Conservation (phyloP, 2,888 invertebrate genomes). For the Imbricaverruca yamaguchii region DNA sequence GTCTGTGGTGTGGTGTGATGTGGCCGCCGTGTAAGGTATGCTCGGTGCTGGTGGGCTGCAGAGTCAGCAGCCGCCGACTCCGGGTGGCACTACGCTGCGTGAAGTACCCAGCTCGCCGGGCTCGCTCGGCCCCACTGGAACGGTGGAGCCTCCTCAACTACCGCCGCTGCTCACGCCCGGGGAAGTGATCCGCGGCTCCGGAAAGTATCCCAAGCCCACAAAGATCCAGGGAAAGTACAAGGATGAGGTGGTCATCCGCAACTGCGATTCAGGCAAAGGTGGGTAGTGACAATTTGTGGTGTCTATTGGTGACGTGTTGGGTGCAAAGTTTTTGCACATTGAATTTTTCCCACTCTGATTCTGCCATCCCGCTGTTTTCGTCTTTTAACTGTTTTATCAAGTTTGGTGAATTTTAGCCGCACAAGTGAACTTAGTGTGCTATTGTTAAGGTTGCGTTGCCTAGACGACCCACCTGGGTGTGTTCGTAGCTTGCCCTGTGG, state of each 20-base stretch:
- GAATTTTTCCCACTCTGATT: too few relatives aligned
- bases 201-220: slow-evolving; percentile 79
- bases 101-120: not conserved
- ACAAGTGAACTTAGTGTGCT: too few relatives aligned
- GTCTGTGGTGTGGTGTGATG: too few relatives aligned
- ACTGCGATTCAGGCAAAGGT: slow-evolving; percentile 34
- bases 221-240: slow-evolving; percentile 88
- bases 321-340: too few relatives aligned
- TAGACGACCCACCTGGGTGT: too few relatives aligned
- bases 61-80: not conserved
- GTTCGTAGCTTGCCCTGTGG: too few relatives aligned
- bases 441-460: too few relatives aligned
- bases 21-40: not conserved
- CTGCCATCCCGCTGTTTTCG: too few relatives aligned
- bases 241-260: slow-evolving; percentile 78
- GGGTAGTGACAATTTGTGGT: not conserved
- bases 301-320: too few relatives aligned
- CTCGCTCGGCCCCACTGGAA: slow-evolving; percentile 20
- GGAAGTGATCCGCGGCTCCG: slow-evolving; percentile 77
- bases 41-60: not conserved
- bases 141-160: slow-evolving; percentile 27
- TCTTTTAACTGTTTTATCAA: too few relatives aligned
- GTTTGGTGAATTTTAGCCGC: too few relatives aligned
- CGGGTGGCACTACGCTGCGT: not conserved
- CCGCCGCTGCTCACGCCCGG: slow-evolving; percentile 57